Percentiles rank a stretch among this genome's conserved stretches.
phyloP scores from a whole-genome alignment of 2,888 invertebrate species.

The Galeopsomyia nigrocyanea region DNA sequence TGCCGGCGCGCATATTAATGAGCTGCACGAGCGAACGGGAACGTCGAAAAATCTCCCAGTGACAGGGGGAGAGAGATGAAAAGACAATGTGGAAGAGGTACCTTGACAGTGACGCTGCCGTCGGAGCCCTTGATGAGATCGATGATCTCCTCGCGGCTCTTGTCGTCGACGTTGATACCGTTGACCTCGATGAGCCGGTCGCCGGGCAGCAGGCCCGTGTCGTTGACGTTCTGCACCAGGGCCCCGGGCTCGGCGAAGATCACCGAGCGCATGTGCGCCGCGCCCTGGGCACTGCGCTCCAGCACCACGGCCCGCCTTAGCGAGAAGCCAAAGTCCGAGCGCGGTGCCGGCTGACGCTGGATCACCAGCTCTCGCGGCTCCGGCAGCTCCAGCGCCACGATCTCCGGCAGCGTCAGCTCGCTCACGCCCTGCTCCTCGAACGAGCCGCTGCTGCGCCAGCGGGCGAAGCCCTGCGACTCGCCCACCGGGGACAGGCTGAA shows the following conservation, averaged over 20 bases:
- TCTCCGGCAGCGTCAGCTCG: conserved; percentile 79
- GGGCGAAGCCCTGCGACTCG: conserved; percentile 85
- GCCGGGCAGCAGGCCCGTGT: conserved; percentile 92
- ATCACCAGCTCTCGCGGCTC: conserved; percentile 83
- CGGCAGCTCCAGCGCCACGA: conserved; percentile 78
- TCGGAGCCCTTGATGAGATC: conserved; percentile 92
- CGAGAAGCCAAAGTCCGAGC: conserved; percentile 95
- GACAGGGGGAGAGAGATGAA: background rate
- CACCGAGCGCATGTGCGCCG: conserved; percentile 78
- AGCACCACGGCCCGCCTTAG: conserved; percentile 89
- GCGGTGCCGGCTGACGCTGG: conserved; percentile 83
- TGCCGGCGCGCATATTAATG: conserved; percentile 42
- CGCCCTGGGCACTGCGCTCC: conserved; percentile 73
- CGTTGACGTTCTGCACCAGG: conserved; percentile 74
- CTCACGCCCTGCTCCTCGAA: conserved; percentile 78
- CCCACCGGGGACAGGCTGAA: conserved; percentile 89
- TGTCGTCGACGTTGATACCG: conserved; percentile 85
- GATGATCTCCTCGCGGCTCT: conserved; percentile 91
- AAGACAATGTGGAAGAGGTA: conserved; percentile 59
- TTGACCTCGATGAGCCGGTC: conserved; percentile 94
- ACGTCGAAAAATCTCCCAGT: conserved; percentile 8
- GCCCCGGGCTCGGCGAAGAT: conserved; percentile 93
- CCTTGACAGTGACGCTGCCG: conserved; percentile 87
- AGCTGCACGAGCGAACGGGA: conserved; percentile 2
- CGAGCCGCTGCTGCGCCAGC: conserved; percentile 82